phyloP scores from a whole-genome alignment of 1,140 invertebrate species.

The Macrotrachela quadricornifera region DNA sequence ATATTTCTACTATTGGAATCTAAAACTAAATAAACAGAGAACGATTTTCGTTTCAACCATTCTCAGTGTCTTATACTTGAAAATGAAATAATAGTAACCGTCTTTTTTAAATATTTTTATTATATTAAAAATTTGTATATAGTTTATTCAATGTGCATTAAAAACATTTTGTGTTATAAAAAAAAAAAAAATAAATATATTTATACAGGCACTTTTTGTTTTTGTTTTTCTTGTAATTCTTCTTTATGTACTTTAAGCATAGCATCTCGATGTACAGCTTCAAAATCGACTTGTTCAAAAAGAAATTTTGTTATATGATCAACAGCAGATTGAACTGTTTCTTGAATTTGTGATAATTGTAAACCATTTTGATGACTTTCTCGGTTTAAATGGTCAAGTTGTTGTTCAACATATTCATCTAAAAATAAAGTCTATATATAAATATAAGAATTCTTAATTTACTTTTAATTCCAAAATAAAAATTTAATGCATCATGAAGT shows the following conservation, averaged over 20 bases:
- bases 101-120: no score
- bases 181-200: no score
- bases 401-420: conserved; percentile 2
- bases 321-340: neutral
- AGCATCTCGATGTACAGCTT: neutral
- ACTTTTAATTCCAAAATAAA: neutral
- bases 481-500: conserved; percentile 1
- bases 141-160: no score
- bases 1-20: no score
- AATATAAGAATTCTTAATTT: neutral
- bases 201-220: neutral
- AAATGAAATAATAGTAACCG: no score
- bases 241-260: neutral
- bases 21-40: no score
- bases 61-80: no score
- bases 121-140: no score
- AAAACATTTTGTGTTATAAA: no score
- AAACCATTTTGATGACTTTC: neutral
- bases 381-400: neutral
- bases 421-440: neutral
- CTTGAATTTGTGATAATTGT: neutral
- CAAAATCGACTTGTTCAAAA: conserved; percentile 1
- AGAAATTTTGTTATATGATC: conserved; percentile 2
- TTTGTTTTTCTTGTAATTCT: conserved; percentile 1
- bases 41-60: no score